A percentile compares a stretch with the other conserved stretches of the same genome.
Evolutionary conservation across 1,140 invertebrate genomes (phyloP).

Genomic region (Ericerus pela): DNA sequence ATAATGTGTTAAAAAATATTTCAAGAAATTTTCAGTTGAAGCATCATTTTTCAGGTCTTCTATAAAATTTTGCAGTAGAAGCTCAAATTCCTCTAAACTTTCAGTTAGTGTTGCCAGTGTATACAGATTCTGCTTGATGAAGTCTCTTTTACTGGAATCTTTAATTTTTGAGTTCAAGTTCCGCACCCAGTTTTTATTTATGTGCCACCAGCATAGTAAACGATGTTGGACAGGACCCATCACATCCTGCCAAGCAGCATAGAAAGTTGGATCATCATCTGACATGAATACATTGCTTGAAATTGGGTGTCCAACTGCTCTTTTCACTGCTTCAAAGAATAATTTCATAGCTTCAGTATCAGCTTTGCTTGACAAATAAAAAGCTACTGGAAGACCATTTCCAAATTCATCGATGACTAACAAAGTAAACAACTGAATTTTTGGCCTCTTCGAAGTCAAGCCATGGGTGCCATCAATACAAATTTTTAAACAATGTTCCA

Average conservation of each 20-base stretch:
- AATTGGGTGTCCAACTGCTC: background rate
- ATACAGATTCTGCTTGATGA: too few species aligned
- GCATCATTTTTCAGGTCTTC: too few species aligned
- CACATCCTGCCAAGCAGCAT: slow-evolving; percentile 12
- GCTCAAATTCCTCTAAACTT: too few species aligned
- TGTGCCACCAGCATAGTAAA: slow-evolving; percentile 16
- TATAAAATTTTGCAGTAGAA: too few species aligned
- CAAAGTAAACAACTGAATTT: slow-evolving; percentile 15
- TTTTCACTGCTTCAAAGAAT: slow-evolving; percentile 13
- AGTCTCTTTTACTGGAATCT: too few species aligned
- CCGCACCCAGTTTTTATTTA: slow-evolving; percentile 14
- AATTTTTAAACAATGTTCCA: slow-evolving; percentile 14
- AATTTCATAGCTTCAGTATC: slow-evolving; percentile 10
- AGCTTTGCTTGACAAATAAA: slow-evolving; percentile 14
- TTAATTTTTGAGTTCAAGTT: slow-evolving; percentile 4
- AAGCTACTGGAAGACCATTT: slow-evolving; percentile 13
- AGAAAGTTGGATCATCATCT: slow-evolving; percentile 16
- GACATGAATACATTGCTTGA: slow-evolving; percentile 15
- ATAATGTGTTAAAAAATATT: too few species aligned
- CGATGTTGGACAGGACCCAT: slow-evolving; percentile 8
- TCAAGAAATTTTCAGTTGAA: too few species aligned
- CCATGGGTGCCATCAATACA: slow-evolving; percentile 17
- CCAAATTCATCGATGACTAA: slow-evolving; percentile 15
- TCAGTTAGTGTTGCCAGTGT: too few species aligned
- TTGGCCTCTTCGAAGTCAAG: slow-evolving; percentile 5